Evolutionary conservation across 2,797 vertebrate species (phyloP), one percentile per base, ranked within the genome.

Genomic region (Coregonus ussuriensis): DNA sequence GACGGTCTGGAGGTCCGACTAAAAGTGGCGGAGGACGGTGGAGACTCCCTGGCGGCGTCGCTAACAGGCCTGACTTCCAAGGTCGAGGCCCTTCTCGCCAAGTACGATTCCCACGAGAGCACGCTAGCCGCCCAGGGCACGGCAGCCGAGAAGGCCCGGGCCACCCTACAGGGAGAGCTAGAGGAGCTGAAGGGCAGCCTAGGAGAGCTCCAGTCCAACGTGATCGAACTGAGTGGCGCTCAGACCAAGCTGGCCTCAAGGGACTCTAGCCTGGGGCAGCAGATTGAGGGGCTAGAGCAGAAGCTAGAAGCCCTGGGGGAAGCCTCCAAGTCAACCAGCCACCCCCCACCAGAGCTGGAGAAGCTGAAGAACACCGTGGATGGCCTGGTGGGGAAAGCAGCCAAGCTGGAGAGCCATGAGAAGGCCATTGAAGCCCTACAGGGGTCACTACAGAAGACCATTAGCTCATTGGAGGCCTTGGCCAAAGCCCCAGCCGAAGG

Each of bases 331-430:
- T 67, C 89, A 13, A 85, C 94, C 82, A 91, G 90, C 76, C 88
- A 94, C 47, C 91, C 94, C 11, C 90, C 95, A 1, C 91, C 92
- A 0, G 95, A 97, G 89, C 87, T 96, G 87, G 93, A 95, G 86
- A 94, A 91, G 86, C 88, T 97, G 70, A 94, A 91, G 79, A 93
- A 86, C 81, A 87, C 94, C 0, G 93, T 96, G 71, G 92, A 91
- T 65, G 93, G 91, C 63, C 84, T 96, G 86, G 93, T 96, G 0
- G 85, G 88, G 0, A 95, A 96, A 91, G 95, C 95, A 0, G 94
- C 93, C 76, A 96, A 95, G 88, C 91, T 96, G 1, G 96, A 97
- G 81, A 92, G 88, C 56, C 95, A 96, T 0, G 93, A 96, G 75
- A 85, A 94, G 76, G 94, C 93, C 6, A 86, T 97, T 33, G 81